A percentile compares a stretch with the other conserved stretches of the same genome.
Evolutionary conservation across 2,113 vertebrate genomes (phyloP).

Genomic region (Pachycephala philippinensis): DNA sequence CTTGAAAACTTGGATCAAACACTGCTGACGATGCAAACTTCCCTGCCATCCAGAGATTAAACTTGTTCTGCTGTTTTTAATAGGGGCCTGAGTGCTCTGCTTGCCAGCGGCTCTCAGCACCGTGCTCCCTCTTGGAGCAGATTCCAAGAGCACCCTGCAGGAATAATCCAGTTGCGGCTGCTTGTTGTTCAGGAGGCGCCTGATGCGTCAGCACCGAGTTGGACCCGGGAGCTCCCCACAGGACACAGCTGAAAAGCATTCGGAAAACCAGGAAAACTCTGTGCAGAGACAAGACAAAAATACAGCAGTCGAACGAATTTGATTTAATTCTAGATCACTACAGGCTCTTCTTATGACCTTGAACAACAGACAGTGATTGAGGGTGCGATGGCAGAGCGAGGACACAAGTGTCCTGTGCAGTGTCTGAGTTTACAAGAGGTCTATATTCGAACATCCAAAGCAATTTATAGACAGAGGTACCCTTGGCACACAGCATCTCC

Average conservation of each 20-base stretch:
- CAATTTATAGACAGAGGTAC: slow-evolving; percentile 31
- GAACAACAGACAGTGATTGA: neutral
- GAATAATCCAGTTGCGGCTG: neutral
- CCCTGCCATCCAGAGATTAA: slow-evolving; percentile 26
- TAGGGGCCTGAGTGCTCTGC: neutral
- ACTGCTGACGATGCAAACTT: slow-evolving; percentile 37
- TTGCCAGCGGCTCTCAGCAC: neutral
- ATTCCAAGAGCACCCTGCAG: neutral
- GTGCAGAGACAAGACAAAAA: neutral
- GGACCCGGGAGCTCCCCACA: neutral
- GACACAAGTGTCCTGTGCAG: neutral
- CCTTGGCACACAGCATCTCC: slow-evolving; percentile 3
- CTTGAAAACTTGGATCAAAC: slow-evolving; percentile 57
- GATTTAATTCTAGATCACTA: neutral
- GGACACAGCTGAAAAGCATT: neutral
- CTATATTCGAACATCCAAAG: slow-evolving; percentile 22
- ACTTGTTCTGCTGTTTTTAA: slow-evolving; percentile 40
- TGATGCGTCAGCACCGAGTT: neutral
- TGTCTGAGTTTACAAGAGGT: neutral
- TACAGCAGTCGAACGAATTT: rapidly evolving
- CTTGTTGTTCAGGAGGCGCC: neutral
- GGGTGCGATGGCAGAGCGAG: neutral
- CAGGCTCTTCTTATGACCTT: neutral
- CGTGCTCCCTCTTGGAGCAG: neutral
- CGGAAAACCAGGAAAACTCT: neutral